Evolutionary conservation across 35 echinoderm and acorn worm genomes (phyloP).

Genomic region (Hemicentrotus pulcherrimus): DNA sequence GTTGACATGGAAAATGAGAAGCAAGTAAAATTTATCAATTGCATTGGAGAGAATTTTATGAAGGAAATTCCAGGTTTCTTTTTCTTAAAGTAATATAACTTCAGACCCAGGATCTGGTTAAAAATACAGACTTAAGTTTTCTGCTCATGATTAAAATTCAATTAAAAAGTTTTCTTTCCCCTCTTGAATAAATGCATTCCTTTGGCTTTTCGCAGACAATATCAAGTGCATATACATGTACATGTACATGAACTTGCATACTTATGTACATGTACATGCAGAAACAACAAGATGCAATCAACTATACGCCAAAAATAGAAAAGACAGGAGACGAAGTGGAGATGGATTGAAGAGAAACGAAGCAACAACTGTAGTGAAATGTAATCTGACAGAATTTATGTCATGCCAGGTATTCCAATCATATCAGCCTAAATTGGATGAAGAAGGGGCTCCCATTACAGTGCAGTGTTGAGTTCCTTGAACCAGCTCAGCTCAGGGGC

Average conservation of each 20-base stretch:
- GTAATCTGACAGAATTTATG: constrained; percentile 36
- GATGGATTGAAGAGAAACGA: neutral
- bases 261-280: neutral
- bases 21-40: too few species aligned
- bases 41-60: too few species aligned
- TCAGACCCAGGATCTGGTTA: too few species aligned
- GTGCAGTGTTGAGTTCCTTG: neutral
- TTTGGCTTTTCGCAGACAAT: too few species aligned
- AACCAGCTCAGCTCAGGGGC: neutral
- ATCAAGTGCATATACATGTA: neutral
- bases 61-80: too few species aligned
- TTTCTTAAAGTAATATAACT: too few species aligned
- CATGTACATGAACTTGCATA: neutral
- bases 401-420: constrained; percentile 34
- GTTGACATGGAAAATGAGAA: too few species aligned
- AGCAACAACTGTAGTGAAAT: neutral
- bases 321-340: neutral
- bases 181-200: too few species aligned
- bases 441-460: constrained; percentile 19
- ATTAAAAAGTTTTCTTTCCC: too few species aligned
- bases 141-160: too few species aligned
- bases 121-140: too few species aligned
- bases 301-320: neutral
- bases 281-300: neutral
- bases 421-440: constrained; percentile 30